A percentile compares a stretch with the other conserved stretches of the same genome.
phyloP scores from a whole-genome alignment of 2,113 vertebrate genomes.

The Tachuris rubrigastra region DNA sequence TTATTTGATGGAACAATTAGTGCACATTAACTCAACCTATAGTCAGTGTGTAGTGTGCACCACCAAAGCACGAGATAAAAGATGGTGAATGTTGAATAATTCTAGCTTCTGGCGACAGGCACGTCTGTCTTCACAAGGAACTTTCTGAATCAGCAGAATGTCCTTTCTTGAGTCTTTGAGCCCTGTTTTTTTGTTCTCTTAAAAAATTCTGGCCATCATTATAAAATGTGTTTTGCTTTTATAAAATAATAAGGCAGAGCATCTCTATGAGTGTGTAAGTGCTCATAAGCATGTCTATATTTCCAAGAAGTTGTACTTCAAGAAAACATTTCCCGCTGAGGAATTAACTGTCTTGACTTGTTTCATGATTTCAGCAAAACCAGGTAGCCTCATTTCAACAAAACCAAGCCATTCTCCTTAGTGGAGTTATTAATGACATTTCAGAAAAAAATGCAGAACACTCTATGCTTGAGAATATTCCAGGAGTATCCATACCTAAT shows the following conservation, averaged over 20 bases:
- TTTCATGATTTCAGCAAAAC: neutral
- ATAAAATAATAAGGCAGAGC: neutral
- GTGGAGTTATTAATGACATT: neutral
- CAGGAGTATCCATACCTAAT: slow-evolving; percentile 32
- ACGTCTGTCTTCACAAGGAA: neutral
- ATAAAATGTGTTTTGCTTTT: neutral
- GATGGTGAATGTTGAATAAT: slow-evolving; percentile 10
- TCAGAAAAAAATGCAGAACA: slow-evolving; percentile 30
- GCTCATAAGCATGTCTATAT: neutral
- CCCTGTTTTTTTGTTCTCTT: neutral
- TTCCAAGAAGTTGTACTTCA: neutral
- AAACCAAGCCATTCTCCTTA: neutral
- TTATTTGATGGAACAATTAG: slow-evolving; percentile 16
- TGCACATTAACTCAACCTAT: neutral
- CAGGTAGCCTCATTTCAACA: neutral
- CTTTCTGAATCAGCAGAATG: slow-evolving; percentile 13
- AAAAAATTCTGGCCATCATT: neutral
- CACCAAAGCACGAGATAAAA: slow-evolving; percentile 21
- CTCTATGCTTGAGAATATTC: neutral
- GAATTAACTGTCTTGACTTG: slow-evolving; percentile 19
- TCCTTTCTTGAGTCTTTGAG: neutral
- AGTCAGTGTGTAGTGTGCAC: neutral
- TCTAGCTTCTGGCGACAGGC: neutral
- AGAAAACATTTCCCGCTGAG: neutral
- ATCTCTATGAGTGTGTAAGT: neutral